Base-by-base conservation (phyloP, 2,888 invertebrate species). In the Germaria angustata region DNA sequence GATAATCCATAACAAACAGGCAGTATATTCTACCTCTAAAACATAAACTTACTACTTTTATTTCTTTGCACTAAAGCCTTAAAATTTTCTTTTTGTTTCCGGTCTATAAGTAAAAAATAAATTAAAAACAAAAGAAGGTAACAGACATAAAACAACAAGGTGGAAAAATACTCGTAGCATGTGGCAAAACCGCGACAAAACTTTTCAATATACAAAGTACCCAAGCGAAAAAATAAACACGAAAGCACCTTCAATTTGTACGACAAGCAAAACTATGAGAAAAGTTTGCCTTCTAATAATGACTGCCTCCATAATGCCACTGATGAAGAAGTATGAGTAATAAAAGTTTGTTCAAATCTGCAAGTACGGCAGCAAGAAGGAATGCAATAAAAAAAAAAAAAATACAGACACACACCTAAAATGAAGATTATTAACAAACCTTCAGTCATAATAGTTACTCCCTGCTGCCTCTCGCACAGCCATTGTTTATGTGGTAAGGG, bases 281-380 rank as follows among this genome's bases (percentile, higher is more conserved):
- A 55, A 76, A 80, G 59, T 61, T 80, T 73, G 28, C 36, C 75
- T 59, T 80, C 63, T 51, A 80, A 76, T 80, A 59, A 59, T 59
- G 46, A 66, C 17, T 57, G 36, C 46, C 46, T n/a, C 13, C 65
- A 34, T 61, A n/a, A 71, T 34, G 39, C 17, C 32, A 32, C 39
- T 36, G 49, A 68, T 49, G 53, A 32, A 39, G 41, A 72, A 57
- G 57, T 66, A 65, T 75, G 41, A 41, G 55, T 65, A 55, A 53
- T 41, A 41, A 84, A 80, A 84, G 75, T 79, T 85, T 66, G 51
- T 49, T 73, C 73, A 63, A 55, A 63, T 69, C 77, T 53, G 55
- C 24, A 20, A 63, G 39, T 7, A 36, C 28, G 59, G 15, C 51
- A 28, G 28, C 28, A 39, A 65, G 2, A 39, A 24, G 28, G n/a